phyloP scores from a whole-genome alignment of 2,888 invertebrate genomes.

The Pammene aurita region DNA sequence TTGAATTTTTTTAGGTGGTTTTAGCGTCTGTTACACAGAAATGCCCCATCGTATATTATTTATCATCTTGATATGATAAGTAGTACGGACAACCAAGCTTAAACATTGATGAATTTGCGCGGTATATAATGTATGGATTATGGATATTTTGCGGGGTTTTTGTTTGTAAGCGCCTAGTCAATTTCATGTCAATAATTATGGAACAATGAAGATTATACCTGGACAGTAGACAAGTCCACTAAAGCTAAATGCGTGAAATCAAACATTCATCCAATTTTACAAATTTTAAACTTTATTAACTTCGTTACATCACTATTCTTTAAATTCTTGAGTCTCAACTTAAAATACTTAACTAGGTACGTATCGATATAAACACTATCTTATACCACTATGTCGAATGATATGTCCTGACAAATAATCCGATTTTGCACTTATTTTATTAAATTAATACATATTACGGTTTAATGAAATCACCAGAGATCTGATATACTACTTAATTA shows the following conservation, averaged over 20 bases:
- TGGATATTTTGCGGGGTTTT: no score
- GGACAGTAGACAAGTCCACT: not conserved
- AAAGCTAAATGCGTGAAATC: conserved; percentile 46
- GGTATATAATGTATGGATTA: no score
- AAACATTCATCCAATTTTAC: conserved; percentile 52
- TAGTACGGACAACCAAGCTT: no score
- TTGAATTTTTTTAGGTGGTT: no score
- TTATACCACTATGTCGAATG: conserved; percentile 72
- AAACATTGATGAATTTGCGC: no score
- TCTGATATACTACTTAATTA: conserved; percentile 71
- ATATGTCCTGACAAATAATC: conserved; percentile 72
- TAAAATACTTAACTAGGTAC: conserved; percentile 79
- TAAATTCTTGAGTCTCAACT: conserved; percentile 80
- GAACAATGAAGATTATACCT: not conserved
- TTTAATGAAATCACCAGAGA: conserved; percentile 76
- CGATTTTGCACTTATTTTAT: conserved; percentile 69
- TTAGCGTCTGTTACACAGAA: no score
- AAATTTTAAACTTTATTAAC: conserved; percentile 76
- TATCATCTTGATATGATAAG: no score
- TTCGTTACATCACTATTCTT: conserved; percentile 77
- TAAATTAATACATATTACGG: conserved; percentile 73
- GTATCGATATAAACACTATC: conserved; percentile 79
- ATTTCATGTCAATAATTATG: no score
- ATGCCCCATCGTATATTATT: no score
- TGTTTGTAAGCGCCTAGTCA: no score